phyloP scores from a whole-genome alignment of 1,140 invertebrate genomes.

The Cydia strobilella region DNA sequence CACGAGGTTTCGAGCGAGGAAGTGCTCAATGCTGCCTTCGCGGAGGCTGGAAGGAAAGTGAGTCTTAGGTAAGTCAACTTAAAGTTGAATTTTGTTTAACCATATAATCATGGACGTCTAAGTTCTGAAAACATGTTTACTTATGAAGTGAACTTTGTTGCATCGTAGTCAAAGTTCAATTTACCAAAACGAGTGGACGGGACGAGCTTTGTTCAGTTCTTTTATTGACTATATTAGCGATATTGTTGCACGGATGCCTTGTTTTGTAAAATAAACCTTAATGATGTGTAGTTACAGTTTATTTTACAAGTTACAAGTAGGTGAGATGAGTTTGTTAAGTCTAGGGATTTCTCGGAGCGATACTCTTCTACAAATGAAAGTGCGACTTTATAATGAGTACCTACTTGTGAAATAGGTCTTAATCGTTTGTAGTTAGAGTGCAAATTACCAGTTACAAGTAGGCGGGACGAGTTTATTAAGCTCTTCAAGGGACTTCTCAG shows the following conservation, averaged over 20 bases:
- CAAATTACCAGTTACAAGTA: slow-evolving; percentile 88
- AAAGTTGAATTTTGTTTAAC: not conserved
- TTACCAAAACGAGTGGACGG: no score
- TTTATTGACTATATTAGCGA: no score
- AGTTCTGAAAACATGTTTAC: not conserved
- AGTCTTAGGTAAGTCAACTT: not conserved
- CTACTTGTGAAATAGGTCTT: no score
- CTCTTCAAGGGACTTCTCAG: slow-evolving; percentile 99
- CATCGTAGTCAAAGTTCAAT: not conserved
- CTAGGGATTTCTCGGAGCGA: no score
- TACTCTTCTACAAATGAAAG: no score
- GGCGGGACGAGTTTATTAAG: slow-evolving; percentile 98
- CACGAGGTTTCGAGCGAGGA: slow-evolving; percentile 96
- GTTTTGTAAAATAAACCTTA: no score
- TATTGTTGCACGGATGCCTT: no score
- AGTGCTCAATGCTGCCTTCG: slow-evolving; percentile 93
- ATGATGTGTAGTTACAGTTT: no score
- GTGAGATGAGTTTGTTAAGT: no score
- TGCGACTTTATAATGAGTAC: no score
- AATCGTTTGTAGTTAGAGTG: not conserved
- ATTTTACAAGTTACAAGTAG: no score
- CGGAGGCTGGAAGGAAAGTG: slow-evolving; percentile 83
- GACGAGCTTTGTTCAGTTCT: no score
- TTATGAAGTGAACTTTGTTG: not conserved
- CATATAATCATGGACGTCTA: not conserved